phyloP scores from a whole-genome alignment of 2,113 vertebrate species.

The Apodemus sylvaticus region DNA sequence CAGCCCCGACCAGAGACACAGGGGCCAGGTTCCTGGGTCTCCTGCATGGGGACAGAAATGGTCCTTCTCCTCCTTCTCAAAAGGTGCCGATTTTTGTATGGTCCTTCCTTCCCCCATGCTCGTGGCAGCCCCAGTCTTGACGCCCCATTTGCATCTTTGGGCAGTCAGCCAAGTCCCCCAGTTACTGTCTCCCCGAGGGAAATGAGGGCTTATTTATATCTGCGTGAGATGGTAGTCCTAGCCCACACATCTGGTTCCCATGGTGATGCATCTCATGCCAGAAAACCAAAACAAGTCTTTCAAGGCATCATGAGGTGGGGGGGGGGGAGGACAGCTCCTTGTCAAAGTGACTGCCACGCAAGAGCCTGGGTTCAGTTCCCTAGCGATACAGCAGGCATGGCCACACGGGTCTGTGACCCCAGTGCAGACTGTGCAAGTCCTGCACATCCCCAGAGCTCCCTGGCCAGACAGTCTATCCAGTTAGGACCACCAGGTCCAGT shows the following conservation, averaged over 20 bases:
- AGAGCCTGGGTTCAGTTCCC: background rate
- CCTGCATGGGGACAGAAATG: background rate
- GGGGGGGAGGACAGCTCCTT: background rate
- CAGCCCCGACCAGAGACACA: background rate
- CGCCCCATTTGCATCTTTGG: background rate
- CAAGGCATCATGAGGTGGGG: background rate
- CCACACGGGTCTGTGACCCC: background rate
- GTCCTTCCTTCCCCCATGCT: background rate
- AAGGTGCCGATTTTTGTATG: background rate
- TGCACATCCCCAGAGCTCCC: background rate
- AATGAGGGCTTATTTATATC: conserved; percentile 58
- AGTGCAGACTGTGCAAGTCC: background rate
- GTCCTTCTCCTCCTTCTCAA: background rate
- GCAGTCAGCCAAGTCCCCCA: background rate
- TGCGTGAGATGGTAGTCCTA: background rate
- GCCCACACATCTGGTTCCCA: conserved; percentile 68
- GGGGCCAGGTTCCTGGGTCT: background rate
- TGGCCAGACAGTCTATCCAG: background rate
- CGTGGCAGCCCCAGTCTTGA: background rate
- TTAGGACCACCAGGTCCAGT: background rate
- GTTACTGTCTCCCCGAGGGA: background rate
- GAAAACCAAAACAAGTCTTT: conserved; percentile 20
- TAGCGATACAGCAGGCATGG: background rate
- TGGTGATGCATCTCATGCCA: background rate
- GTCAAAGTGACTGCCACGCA: too few relatives aligned